Base-by-base conservation (phyloP, 2,797 vertebrate genomes). In the Tenualosa thibaudeaui region DNA sequence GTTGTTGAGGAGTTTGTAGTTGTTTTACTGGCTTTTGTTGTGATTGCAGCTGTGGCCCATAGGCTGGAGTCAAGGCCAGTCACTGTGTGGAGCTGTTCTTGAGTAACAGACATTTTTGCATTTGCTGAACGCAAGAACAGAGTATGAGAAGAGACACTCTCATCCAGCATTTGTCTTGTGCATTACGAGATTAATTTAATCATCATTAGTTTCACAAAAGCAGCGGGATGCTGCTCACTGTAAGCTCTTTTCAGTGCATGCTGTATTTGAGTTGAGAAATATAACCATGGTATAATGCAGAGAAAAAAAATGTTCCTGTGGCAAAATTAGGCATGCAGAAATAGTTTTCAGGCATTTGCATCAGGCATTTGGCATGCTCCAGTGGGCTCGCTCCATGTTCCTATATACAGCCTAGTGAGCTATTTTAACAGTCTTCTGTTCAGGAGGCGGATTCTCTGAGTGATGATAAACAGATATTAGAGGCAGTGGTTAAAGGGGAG, bases 321-420 rank as follows among this genome's bases (percentile, higher is more conserved):
- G 65, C 65, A 31, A 17, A 37, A 71, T 71, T 71, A 71, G 65
- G 65, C 65, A 71, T 71, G 65, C 65, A 71, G 65, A 71, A 37
- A 31, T 71, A 37, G 65, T 71, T 71, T 71, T 71, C 65, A 71
- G 65, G 26, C 65, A 71, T 71, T 71, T 71, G 65, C 65, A 71
- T 71, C 65, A 37, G 26, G 31, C 65, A 37, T 71, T 71, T 37
- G 26, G 3, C 65, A 71, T 15, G 65, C 65, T 71, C 10, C 65
- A 37, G 26, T 37, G 65, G 65, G 12, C 65, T 71, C 26, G 7
- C 65, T 71, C 10, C 65, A 37, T 71, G 65, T 71, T 37, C 26
- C 65, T 37, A 37, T 31, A 71, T 71, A 26, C 65, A 71, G 65
- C 65, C 13, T 40, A 17, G 26, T 37, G 65, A 71, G 65, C 65